Conservation (phyloP, 2,113 vertebrate species). For the Phocoena sinus region DNA sequence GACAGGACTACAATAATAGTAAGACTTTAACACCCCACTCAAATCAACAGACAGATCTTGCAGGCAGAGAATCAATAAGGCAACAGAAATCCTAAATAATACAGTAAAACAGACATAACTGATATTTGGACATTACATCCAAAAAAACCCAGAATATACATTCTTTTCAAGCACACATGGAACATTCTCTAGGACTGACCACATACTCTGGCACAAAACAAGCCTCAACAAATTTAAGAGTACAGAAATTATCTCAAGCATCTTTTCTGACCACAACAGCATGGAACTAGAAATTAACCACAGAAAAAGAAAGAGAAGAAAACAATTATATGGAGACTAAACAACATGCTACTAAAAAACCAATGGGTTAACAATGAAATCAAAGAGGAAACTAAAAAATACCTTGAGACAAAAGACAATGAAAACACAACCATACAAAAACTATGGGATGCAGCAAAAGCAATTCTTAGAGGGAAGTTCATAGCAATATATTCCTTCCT, state of each 20-base stretch:
- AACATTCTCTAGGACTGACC: background rate
- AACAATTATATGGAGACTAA: background rate
- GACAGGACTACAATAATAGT: background rate
- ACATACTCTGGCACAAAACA: too few species aligned
- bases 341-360: background rate
- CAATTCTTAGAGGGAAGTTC: background rate
- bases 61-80: background rate
- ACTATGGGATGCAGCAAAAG: background rate
- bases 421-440: background rate
- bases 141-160: background rate
- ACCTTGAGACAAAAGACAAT: background rate
- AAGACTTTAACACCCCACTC: background rate
- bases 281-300: background rate
- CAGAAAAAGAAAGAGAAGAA: too few species aligned
- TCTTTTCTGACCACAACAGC: background rate
- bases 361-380: background rate
- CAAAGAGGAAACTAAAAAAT: background rate
- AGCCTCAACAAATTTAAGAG: too few species aligned
- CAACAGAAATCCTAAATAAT: background rate
- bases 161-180: background rate
- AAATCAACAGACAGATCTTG: background rate
- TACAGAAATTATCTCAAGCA: background rate
- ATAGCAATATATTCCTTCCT: background rate
- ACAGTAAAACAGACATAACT: background rate
- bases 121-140: background rate